Evolutionary conservation across 2,113 vertebrate genomes (phyloP).

Genomic region (Silurus meridionalis): DNA sequence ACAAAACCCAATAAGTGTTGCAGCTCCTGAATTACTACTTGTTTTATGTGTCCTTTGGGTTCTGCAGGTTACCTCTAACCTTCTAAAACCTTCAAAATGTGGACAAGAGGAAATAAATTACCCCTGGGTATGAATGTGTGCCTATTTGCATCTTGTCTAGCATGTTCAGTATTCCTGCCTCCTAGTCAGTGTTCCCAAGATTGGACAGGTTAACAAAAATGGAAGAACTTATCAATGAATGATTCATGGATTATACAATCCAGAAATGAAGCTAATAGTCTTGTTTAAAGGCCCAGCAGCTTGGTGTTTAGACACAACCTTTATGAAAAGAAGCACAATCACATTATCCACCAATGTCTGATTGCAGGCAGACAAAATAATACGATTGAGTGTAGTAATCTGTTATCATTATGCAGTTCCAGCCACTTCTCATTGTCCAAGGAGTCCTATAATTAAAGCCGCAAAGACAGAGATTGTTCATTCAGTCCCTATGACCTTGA

Average conservation of each 20-base stretch:
- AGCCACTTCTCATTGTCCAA: slow-evolving; percentile 15
- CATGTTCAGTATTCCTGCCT: not conserved
- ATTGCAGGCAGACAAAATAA: not conserved
- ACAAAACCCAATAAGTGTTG: not conserved
- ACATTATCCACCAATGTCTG: not conserved
- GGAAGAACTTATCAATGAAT: not conserved
- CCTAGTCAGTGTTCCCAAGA: not conserved
- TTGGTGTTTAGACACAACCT: not conserved
- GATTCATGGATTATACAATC: too few relatives aligned
- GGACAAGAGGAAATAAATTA: not conserved
- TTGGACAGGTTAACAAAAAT: not conserved
- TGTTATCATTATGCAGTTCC: not conserved
- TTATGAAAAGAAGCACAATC: not conserved
- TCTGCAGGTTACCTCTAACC: not conserved
- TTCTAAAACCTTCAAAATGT: not conserved
- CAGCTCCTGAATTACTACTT: not conserved
- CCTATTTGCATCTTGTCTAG: not conserved
- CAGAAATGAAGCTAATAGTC: not conserved
- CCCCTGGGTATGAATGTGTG: not conserved
- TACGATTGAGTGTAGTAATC: not conserved
- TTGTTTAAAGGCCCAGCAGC: not conserved
- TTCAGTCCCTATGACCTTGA: slow-evolving; percentile 39
- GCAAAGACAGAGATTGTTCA: slow-evolving; percentile 10
- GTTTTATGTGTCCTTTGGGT: not conserved
- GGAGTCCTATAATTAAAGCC: slow-evolving; percentile 22